Conservation (phyloP, 2,797 vertebrate species). For the Premnoplex brunnescens region DNA sequence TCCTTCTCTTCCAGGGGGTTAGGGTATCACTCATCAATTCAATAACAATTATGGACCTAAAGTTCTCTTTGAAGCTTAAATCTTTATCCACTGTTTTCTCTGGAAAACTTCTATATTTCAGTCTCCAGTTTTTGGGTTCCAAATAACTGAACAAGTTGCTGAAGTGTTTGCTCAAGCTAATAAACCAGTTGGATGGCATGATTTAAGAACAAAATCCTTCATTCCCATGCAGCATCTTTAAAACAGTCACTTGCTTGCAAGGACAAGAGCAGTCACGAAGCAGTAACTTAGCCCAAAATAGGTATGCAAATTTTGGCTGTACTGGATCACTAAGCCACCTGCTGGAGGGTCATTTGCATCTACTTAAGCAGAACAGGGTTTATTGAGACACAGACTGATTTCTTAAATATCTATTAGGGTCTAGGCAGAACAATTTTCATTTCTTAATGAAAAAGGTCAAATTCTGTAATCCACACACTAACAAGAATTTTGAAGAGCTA, state of each 20-base stretch:
- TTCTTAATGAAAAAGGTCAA: background rate
- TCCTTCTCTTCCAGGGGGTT: background rate
- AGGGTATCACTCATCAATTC: background rate
- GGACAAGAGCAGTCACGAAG: conserved; percentile 47
- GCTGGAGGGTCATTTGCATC: conserved; percentile 39
- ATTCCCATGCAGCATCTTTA: background rate
- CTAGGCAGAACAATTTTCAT: background rate
- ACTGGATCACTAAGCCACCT: conserved; percentile 27
- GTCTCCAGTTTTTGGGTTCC: background rate
- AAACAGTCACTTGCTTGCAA: background rate
- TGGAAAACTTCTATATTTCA: background rate
- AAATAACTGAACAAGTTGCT: background rate
- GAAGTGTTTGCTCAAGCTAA: background rate
- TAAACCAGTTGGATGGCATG: background rate
- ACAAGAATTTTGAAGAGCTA: background rate
- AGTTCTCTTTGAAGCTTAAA: background rate
- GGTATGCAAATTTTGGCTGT: conserved; percentile 40
- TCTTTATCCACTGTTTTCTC: background rate
- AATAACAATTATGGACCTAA: background rate
- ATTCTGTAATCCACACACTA: background rate
- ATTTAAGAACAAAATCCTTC: background rate
- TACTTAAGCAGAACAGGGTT: background rate
- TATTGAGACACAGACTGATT: background rate
- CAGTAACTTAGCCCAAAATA: conserved; percentile 43
- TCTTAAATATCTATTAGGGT: background rate